Evolutionary conservation across 64 coral and sea anemone genomes (phyloP).

Genomic region (Pocillopora verrucosa): DNA sequence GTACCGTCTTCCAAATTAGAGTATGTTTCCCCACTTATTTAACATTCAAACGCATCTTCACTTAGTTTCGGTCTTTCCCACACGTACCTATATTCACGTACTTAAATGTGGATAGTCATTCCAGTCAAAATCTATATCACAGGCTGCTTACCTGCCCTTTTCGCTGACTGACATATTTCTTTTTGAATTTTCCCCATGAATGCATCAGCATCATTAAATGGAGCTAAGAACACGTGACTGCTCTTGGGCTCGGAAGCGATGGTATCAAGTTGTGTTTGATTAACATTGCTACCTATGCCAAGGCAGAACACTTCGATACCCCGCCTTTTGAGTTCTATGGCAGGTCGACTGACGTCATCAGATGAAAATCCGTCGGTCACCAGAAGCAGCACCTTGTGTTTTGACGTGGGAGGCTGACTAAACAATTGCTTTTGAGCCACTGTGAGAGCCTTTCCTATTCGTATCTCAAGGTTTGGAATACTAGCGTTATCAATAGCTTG

Average conservation of each 20-base stretch:
- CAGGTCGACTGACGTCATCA: slow-evolving; percentile 59
- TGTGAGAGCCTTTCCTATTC: slow-evolving; percentile 47
- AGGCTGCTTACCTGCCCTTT: slow-evolving; percentile 24
- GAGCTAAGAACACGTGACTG: slow-evolving; percentile 55
- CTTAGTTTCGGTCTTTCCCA: too few relatives aligned
- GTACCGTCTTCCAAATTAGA: too few relatives aligned
- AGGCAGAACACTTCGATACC: slow-evolving; percentile 62
- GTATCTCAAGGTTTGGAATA: slow-evolving; percentile 50
- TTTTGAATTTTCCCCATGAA: slow-evolving; percentile 35
- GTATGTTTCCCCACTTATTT: too few relatives aligned
- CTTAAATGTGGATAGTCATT: too few relatives aligned
- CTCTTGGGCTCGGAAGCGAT: slow-evolving; percentile 50
- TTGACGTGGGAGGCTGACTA: slow-evolving; percentile 21
- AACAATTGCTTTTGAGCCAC: slow-evolving; percentile 56
- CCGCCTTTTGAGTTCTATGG: slow-evolving; percentile 35
- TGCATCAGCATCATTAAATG: slow-evolving; percentile 23
- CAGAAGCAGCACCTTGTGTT: slow-evolving; percentile 54
- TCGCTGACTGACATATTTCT: slow-evolving; percentile 34
- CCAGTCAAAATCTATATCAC: too few relatives aligned
- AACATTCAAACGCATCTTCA: too few relatives aligned
- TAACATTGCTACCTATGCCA: slow-evolving; percentile 38
- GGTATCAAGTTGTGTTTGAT: slow-evolving; percentile 40
- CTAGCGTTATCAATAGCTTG: slow-evolving; percentile 71
- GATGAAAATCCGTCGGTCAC: slow-evolving; percentile 53
- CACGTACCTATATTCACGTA: too few relatives aligned